These are phyloP conservation scores for Hylaeus anthracinus DNA, from an alignment of 1,140 invertebrate species.

Conservation along the genomic window DNA sequence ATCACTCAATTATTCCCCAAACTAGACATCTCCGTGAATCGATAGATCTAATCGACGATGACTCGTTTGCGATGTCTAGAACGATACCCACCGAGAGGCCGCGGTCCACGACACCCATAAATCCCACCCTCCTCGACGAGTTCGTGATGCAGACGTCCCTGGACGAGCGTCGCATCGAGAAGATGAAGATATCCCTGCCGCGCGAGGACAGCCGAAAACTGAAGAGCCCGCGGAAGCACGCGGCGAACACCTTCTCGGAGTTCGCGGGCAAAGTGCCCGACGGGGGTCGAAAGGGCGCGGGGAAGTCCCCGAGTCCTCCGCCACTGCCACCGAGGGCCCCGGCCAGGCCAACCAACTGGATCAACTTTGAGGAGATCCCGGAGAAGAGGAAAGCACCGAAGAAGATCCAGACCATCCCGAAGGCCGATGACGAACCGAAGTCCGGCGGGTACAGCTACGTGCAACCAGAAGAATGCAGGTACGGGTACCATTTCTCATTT, in stretches of 20 bases:
- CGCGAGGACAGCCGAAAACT: constrained; percentile 82
- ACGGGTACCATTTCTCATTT: constrained; percentile 85
- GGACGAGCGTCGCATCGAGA: constrained; percentile 80
- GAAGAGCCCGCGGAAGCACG: constrained; percentile 75
- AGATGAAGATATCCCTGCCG: constrained; percentile 87
- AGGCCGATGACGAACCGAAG: constrained; percentile 74
- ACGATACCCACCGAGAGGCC: constrained; percentile 94
- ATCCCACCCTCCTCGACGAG: constrained; percentile 89
- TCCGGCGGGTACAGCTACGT: constrained; percentile 85
- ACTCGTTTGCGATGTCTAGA: constrained; percentile 77
- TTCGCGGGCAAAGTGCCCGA: constrained; percentile 74
- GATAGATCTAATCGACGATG: not conserved
- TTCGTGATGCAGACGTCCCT: constrained; percentile 80
- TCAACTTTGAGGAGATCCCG: constrained; percentile 92
- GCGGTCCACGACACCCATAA: constrained; percentile 91
- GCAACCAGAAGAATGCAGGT: constrained; percentile 90
- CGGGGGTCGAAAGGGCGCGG: constrained; percentile 44
- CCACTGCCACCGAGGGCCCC: constrained; percentile 79
- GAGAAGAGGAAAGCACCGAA: constrained; percentile 89
- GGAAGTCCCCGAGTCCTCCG: constrained; percentile 75
- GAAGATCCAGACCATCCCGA: constrained; percentile 89
- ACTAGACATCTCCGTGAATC: too few species aligned
- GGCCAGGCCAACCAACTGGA: constrained; percentile 84
- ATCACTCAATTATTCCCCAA: too few species aligned
- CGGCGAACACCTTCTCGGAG: constrained; percentile 75